A percentile compares a stretch with the other conserved stretches of the same genome.
phyloP scores from a whole-genome alignment of 2,888 invertebrate genomes.

The Phasia obesa region DNA sequence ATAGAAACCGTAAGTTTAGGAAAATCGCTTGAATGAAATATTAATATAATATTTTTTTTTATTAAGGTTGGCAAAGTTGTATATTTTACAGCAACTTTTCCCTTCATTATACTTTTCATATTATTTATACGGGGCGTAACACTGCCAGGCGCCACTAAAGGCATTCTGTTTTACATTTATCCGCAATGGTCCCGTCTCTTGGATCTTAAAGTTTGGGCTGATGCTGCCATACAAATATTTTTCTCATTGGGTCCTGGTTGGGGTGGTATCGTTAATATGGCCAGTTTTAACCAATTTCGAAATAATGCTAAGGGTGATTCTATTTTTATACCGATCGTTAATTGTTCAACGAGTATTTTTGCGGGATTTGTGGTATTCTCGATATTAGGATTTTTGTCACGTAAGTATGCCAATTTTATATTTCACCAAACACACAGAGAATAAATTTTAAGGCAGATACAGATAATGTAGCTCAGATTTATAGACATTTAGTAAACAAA shows the following conservation, averaged over 20 bases:
- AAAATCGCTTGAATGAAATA: no score
- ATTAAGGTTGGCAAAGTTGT: constrained; percentile 84
- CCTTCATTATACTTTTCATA: constrained; percentile 88
- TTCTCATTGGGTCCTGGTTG: constrained; percentile 94
- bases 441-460: no score
- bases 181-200: constrained; percentile 90
- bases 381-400: constrained; percentile 89
- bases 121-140: constrained; percentile 90
- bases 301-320: constrained; percentile 87
- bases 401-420: no score
- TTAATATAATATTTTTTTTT: neutral
- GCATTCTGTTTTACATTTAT: constrained; percentile 89
- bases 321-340: constrained; percentile 87
- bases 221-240: constrained; percentile 96
- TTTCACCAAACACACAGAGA: no score
- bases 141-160: constrained; percentile 90
- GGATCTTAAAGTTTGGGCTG: constrained; percentile 94
- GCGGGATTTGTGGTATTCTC: constrained; percentile 92
- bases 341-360: constrained; percentile 90
- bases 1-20: constrained; percentile 86
- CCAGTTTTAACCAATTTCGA: constrained; percentile 90
- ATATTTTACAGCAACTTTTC: constrained; percentile 94
- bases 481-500: no score
- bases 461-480: no score
- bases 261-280: constrained; percentile 93